Evolutionary conservation across 2,888 invertebrate genomes (phyloP).

Genomic region (Prenolepis imparis): DNA sequence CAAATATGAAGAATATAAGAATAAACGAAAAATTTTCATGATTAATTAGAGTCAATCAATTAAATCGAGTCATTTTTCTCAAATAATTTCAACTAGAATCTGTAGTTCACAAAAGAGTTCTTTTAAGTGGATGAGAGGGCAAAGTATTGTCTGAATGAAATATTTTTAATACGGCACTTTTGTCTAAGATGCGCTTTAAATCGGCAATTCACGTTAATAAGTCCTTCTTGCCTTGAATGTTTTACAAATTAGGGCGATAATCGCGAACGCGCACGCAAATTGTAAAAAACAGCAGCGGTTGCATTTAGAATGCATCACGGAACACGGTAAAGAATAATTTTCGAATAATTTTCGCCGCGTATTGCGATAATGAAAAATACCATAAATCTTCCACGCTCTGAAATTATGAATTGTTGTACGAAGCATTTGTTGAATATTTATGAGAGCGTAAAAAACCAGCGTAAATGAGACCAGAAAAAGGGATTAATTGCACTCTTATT

Average conservation of each 20-base stretch:
- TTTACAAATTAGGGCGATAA: conserved; percentile 30
- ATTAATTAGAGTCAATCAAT: conserved; percentile 33
- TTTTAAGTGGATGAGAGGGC: not conserved
- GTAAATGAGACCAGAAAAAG: conserved; percentile 17
- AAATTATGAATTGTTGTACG: conserved; percentile 39
- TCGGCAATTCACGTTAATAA: conserved; percentile 37
- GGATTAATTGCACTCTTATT: conserved; percentile 27
- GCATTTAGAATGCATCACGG: not conserved
- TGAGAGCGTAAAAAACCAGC: conserved; percentile 5
- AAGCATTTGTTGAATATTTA: conserved; percentile 40
- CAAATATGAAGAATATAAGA: not conserved
- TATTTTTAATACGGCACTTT: conserved; percentile 16
- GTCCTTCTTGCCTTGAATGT: not conserved
- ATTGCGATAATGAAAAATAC: conserved; percentile 41
- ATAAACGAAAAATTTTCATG: not conserved
- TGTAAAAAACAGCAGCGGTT: not conserved
- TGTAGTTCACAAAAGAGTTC: not conserved
- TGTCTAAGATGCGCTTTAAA: not conserved
- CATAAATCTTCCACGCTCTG: conserved; percentile 33
- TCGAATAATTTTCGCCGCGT: conserved; percentile 25
- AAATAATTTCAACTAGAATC: conserved; percentile 9
- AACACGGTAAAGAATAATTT: conserved; percentile 16
- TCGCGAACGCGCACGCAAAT: not conserved
- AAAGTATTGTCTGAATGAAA: conserved; percentile 6
- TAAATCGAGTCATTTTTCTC: conserved; percentile 14